Evolutionary conservation across 2,888 invertebrate species (phyloP), one percentile per base, ranked within the genome.

Genomic region (Drosophila borealis): DNA sequence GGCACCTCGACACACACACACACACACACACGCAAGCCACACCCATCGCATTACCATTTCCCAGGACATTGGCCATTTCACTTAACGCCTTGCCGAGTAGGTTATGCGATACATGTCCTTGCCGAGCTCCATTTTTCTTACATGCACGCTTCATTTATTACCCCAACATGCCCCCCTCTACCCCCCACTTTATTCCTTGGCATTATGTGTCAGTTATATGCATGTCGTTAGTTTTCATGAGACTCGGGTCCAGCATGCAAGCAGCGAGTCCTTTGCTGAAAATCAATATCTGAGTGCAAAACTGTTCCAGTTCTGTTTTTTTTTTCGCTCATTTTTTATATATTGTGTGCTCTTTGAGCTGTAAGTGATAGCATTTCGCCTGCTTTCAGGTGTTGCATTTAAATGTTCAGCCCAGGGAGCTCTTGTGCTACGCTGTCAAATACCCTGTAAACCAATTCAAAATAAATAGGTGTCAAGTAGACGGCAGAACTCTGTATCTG

Each of bases 151-250:
- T 88, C 84, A 84, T 84, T 84, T 86, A 83, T 84, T 84, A 83
- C 81, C 80, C 68, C 9, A 13, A 10, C 67, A 57, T 11, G 3
- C 25, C 10, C 29, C 21, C 8, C 37, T 25, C 21, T 21, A 19
- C 4, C 14, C 1, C 37, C 1, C n/a, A n/a, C 21, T 33, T 41
- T 50, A 11, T 21, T 17, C 11, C 36, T 44, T 72, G 72, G 70
- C 74, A 73, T 82, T 79, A 70, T 77, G 61, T 80, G 80, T 80
- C 88, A 82, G 74, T 73, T 81, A 70, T 85, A 79, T 83, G 88
- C 83, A 88, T 88, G 83, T 75, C 88, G 88, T 83, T 88, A 86
- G 88, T 83, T 83, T 71, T 88, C 80, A 88, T 82, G 80, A 62
- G 88, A 81, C 70, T 78, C 68, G 66, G 51, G 71, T 57, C 57